Evolutionary conservation across 2,888 invertebrate genomes (phyloP), one percentile per base, ranked within the genome.

Genomic region (Epiperipatus broadwayi): DNA sequence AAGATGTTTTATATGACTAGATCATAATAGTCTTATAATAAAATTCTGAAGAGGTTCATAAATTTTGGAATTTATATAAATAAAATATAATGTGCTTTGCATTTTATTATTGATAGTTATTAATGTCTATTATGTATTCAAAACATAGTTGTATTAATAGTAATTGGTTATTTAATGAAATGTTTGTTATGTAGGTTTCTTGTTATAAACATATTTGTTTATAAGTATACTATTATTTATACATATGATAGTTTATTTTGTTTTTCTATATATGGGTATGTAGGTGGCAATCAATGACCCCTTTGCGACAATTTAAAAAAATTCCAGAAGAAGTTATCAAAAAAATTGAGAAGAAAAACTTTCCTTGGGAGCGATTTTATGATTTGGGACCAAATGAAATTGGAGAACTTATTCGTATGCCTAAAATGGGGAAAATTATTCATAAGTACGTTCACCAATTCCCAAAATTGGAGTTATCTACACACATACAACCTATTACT

Each of bases 221-320:
- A 43, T 37, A 22, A 33, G 25, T 18, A 31, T n/a, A 20, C 5
- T 10, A n/a, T 22, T 22, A 12, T 22, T 35, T 4, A 16, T 2
- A 5, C 28, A 15, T 7, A 3, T 37, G 2, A 3, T 16, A 15
- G 15, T 12, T n/a, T 29, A n/a, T 29, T 16, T 37, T 37, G 5
- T 37, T 19, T 38, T 37, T 35, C 8, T n/a, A n/a, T n/a, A n/a
- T n/a, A n/a, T n/a, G n/a, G n/a, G n/a, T n/a, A n/a, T n/a, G n/a
- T n/a, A 45, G 44, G 48, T 99, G 97, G 97, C 93, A 95, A 59
- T 91, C 91, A 0, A 91, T 97, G 91, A 91, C 89, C 2, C 97
- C 97, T 2, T 64, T 97, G 10, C 64, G 97, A 10, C 97, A 99
- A 58, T 97, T 97, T 56, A 72, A 81, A 47, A 95, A 91, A 58